Conservation (phyloP, 1,140 invertebrate species). For the Stegodyphus mimosarum region DNA sequence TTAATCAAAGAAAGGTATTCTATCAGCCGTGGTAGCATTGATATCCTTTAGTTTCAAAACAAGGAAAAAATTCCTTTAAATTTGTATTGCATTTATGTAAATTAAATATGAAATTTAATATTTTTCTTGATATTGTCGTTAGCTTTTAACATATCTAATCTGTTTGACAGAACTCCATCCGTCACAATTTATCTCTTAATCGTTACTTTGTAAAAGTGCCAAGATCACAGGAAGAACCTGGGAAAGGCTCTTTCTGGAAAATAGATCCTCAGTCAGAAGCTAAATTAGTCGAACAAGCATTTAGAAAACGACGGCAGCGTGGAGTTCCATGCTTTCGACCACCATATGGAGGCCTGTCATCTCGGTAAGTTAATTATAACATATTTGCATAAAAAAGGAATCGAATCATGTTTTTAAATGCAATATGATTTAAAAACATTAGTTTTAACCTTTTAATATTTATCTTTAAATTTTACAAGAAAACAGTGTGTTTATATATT, state of each 20-base stretch:
- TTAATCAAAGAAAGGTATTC: too few species aligned
- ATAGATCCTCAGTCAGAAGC: conserved; percentile 95
- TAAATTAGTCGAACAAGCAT: conserved; percentile 96
- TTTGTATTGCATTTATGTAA: background rate
- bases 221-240: conserved; percentile 96
- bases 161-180: conserved; percentile 87
- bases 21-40: background rate
- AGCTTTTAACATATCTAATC: background rate
- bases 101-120: background rate
- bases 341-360: conserved; percentile 77
- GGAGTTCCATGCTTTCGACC: conserved; percentile 93
- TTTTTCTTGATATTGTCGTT: background rate
- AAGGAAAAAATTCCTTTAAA: background rate
- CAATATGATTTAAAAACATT: too few species aligned
- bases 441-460: too few species aligned
- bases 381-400: too few species aligned
- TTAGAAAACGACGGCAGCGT: conserved; percentile 87
- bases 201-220: conserved; percentile 98
- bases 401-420: too few species aligned
- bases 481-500: too few species aligned
- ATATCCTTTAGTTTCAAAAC: too few species aligned
- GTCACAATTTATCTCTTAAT: conserved; percentile 97
- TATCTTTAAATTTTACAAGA: too few species aligned
- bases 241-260: conserved; percentile 94
- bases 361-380: conserved; percentile 15